Conservation (phyloP, 2,888 invertebrate genomes). For the Coenonympha glycerion region DNA sequence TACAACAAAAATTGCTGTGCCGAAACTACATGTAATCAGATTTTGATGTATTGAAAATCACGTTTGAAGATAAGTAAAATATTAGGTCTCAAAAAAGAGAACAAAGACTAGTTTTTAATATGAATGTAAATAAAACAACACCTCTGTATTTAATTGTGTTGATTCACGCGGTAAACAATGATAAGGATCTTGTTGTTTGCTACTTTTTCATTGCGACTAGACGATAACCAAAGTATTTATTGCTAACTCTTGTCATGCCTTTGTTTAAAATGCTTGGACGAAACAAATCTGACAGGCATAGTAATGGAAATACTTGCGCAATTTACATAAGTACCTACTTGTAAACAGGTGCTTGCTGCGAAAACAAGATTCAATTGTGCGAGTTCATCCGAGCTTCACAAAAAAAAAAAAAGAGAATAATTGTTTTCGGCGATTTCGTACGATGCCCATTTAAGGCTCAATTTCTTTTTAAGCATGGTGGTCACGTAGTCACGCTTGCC, state of each 20-base stretch:
- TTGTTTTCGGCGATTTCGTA: constrained; percentile 2
- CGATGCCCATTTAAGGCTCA: constrained; percentile 19
- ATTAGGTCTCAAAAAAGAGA: not conserved
- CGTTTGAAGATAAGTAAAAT: not conserved
- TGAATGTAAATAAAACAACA: not conserved
- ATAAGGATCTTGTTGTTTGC: not conserved
- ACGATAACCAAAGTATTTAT: not conserved
- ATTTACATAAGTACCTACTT: not conserved
- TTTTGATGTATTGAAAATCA: constrained; percentile 5
- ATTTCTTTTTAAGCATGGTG: constrained; percentile 28
- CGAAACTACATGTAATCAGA: not conserved
- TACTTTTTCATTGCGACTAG: not conserved
- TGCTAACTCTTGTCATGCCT: not conserved
- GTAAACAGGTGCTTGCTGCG: not conserved
- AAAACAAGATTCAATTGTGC: not conserved
- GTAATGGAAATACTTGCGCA: not conserved
- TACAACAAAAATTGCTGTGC: too few species aligned
- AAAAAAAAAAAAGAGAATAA: not conserved
- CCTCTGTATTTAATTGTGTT: not conserved
- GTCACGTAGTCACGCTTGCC: constrained; percentile 33
- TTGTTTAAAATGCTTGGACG: not conserved
- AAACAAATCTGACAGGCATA: not conserved
- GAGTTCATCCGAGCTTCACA: not conserved
- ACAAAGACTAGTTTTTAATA: constrained; percentile 5
- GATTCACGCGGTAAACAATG: not conserved